These are phyloP conservation scores for Pilophorus perplexus DNA, from an alignment of 2,888 invertebrate genomes.

Conservation along the genomic window DNA sequence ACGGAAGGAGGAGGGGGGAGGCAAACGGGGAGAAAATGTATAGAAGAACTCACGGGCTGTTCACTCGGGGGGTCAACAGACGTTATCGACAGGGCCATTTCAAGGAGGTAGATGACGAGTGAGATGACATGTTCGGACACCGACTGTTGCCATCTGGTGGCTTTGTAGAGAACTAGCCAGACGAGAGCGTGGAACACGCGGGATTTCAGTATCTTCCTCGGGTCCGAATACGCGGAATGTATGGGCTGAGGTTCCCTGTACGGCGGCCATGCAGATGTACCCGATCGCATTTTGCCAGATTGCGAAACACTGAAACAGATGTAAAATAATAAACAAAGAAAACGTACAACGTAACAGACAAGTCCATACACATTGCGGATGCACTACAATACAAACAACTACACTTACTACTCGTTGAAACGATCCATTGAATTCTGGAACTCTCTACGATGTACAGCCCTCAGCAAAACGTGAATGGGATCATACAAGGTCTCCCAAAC, in stretches of 20 bases:
- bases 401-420: constrained; percentile 79
- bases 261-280: constrained; percentile 74
- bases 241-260: constrained; percentile 69
- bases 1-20: too few species aligned
- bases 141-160: constrained; percentile 66
- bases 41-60: constrained; percentile 47
- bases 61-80: constrained; percentile 41
- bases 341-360: neutral
- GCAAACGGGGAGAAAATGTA: neutral
- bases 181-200: constrained; percentile 70
- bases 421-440: constrained; percentile 93
- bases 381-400: neutral
- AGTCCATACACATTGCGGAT: neutral
- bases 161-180: constrained; percentile 80
- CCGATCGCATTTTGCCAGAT: constrained; percentile 59
- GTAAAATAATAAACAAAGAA: neutral
- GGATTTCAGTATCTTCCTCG: constrained; percentile 61
- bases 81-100: constrained; percentile 61
- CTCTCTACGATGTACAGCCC: constrained; percentile 88
- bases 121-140: constrained; percentile 87
- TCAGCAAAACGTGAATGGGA: constrained; percentile 84
- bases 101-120: constrained; percentile 79
- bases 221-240: constrained; percentile 66
- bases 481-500: constrained; percentile 95
- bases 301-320: constrained; percentile 59